Conservation (phyloP, 2,113 vertebrate genomes). For the Psephotus haematonotus region DNA sequence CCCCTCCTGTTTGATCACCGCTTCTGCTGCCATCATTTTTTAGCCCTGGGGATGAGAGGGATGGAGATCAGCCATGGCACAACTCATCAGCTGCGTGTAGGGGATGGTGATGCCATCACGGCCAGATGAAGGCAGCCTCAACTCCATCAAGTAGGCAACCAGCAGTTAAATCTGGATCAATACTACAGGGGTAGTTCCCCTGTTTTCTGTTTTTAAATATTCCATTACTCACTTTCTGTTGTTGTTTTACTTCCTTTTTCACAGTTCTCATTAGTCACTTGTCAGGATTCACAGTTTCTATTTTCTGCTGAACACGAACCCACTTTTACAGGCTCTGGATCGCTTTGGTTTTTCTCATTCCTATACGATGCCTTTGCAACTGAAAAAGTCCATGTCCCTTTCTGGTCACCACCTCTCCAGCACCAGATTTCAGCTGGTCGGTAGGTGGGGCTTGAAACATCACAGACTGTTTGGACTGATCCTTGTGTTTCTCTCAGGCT, state of each 20-base stretch:
- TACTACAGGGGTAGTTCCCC: neutral
- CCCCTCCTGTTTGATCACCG: neutral
- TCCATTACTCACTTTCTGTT: neutral
- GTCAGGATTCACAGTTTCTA: neutral
- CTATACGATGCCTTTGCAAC: accelerated
- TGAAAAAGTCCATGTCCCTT: neutral
- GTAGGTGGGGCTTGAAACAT: neutral
- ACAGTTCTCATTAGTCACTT: neutral
- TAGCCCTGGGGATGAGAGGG: neutral
- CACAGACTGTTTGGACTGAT: neutral
- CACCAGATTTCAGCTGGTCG: neutral
- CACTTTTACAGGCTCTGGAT: neutral
- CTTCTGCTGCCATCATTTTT: neutral
- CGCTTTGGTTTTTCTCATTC: neutral
- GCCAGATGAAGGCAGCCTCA: neutral
- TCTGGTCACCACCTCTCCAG: neutral
- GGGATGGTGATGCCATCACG: accelerated
- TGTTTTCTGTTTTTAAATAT: neutral
- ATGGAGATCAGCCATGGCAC: neutral
- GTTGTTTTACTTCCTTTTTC: neutral
- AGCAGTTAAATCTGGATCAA: neutral
- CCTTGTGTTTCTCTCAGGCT: neutral
- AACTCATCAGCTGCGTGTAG: accelerated
- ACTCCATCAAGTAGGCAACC: neutral
- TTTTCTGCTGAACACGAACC: neutral